phyloP scores from a whole-genome alignment of 2,113 vertebrate genomes.

The Montifringilla adamsi region DNA sequence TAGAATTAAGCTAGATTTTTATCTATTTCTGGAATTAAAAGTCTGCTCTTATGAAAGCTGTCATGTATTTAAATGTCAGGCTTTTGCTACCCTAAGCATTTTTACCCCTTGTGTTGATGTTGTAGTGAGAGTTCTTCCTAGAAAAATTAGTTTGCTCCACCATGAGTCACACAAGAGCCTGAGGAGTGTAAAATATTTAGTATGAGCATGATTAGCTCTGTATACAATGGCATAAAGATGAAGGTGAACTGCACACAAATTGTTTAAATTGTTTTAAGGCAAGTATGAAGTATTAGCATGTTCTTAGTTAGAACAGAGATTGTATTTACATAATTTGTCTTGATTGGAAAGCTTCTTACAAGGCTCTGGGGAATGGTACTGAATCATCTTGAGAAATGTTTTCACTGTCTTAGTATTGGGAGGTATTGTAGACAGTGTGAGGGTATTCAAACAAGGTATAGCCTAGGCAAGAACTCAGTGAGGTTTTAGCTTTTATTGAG shows the following conservation, averaged over 20 bases:
- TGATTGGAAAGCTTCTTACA: neutral
- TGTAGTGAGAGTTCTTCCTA: neutral
- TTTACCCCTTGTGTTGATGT: neutral
- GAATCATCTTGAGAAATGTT: neutral
- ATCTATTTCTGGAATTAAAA: slow-evolving; percentile 4
- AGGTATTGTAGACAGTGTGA: neutral
- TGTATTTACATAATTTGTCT: neutral
- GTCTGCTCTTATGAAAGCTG: neutral
- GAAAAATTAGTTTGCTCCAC: neutral
- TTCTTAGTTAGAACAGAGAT: neutral
- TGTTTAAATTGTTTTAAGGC: neutral
- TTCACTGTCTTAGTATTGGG: neutral
- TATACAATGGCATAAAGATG: neutral
- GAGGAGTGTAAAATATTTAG: neutral
- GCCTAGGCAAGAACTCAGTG: neutral
- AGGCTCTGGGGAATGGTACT: neutral
- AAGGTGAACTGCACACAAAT: neutral
- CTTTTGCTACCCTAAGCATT: neutral
- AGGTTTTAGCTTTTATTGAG: neutral
- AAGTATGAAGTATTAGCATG: neutral
- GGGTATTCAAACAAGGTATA: neutral
- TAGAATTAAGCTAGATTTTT: neutral
- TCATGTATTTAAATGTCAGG: neutral
- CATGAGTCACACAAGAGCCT: neutral
- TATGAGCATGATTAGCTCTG: neutral